A percentile compares a stretch with the other conserved stretches of the same genome.
Conservation (phyloP, 1,140 invertebrate genomes). For the Diplogasteroides magnus region DNA sequence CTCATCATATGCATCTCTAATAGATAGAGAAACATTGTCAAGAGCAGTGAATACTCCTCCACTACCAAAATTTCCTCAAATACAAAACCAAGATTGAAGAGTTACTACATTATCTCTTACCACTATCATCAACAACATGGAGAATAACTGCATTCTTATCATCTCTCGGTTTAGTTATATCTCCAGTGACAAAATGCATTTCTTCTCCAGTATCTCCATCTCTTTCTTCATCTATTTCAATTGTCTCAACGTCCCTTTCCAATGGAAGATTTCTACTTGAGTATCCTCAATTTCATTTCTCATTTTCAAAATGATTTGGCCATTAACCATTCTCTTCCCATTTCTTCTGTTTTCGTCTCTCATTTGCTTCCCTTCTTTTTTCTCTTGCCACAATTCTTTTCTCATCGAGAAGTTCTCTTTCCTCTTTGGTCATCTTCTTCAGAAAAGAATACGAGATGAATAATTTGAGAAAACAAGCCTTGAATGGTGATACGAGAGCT, state of each 20-base stretch:
- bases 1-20: slow-evolving; percentile 2
- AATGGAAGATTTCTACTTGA: background rate
- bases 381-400: background rate
- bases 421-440: background rate
- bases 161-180: slow-evolving; percentile 4
- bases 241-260: no score
- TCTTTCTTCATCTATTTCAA: slow-evolving; percentile 1
- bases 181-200: slow-evolving; percentile 10
- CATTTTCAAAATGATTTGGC: background rate
- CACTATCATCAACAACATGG: slow-evolving; percentile 11
- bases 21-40: background rate
- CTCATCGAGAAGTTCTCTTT: background rate
- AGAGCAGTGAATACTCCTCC: slow-evolving; percentile 4
- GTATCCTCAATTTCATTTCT: background rate
- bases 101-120: background rate
- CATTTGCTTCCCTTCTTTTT: background rate
- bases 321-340: background rate
- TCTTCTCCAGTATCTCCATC: slow-evolving; percentile 21
- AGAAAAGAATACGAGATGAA: background rate
- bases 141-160: slow-evolving; percentile 4
- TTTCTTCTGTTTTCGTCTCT: slow-evolving; percentile 10
- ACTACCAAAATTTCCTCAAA: slow-evolving; percentile 7
- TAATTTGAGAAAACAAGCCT: background rate
- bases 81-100: background rate
- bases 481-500: slow-evolving; percentile 13